These are phyloP conservation scores for Saimiri boliviensis DNA, from an alignment of 2,113 vertebrate genomes.

Conservation along the genomic window DNA sequence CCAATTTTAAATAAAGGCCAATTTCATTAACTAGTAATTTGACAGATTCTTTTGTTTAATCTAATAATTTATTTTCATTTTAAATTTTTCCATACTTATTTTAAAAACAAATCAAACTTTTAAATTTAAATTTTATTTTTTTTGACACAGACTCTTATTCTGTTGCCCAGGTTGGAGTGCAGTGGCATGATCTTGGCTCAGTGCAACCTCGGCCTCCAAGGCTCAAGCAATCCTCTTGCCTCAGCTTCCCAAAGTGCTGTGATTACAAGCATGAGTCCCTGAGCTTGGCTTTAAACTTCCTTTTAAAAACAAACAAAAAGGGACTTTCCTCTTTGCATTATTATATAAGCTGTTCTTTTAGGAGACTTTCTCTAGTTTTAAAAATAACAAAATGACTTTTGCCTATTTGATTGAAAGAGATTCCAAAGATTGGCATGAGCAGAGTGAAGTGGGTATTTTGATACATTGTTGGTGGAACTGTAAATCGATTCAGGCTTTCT, in stretches of 20 bases:
- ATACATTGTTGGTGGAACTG: background rate
- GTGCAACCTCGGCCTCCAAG: too few species aligned
- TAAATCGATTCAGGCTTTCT: constrained; percentile 21
- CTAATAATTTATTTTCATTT: constrained; percentile 1
- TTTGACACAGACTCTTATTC: too few species aligned
- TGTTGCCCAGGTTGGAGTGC: too few species aligned
- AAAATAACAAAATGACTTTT: background rate
- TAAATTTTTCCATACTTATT: background rate
- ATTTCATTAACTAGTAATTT: constrained; percentile 1
- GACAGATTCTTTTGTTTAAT: background rate
- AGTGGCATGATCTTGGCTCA: too few species aligned
- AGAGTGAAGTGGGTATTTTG: background rate
- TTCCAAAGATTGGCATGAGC: background rate
- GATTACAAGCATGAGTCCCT: too few species aligned
- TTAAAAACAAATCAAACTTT: background rate
- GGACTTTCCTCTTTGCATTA: background rate
- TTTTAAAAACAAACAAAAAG: constrained; percentile 27
- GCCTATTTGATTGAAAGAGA: background rate
- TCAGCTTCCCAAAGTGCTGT: too few species aligned
- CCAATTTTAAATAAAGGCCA: background rate
- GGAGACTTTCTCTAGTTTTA: too few species aligned
- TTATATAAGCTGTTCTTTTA: background rate
- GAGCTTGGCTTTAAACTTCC: background rate
- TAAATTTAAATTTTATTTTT: too few species aligned
- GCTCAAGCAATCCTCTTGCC: too few species aligned